phyloP scores from a whole-genome alignment of 2,888 invertebrate genomes.

The Gonocerus acuteangulatus region DNA sequence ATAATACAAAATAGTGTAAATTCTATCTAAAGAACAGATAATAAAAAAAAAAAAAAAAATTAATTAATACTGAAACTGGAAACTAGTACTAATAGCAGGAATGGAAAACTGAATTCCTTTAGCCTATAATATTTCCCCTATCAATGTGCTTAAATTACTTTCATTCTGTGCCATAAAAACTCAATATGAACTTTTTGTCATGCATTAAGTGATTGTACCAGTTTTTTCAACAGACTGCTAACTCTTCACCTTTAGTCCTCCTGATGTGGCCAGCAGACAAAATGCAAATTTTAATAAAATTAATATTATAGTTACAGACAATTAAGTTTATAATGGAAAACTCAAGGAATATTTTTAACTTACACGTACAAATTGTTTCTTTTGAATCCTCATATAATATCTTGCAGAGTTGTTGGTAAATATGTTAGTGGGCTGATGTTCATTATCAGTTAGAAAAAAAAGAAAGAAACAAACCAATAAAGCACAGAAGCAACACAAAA shows the following conservation, averaged over 20 bases:
- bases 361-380: not conserved
- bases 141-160: too few species aligned
- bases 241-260: slow-evolving; percentile 41
- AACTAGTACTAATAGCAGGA: too few species aligned
- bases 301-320: slow-evolving; percentile 3
- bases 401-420: slow-evolving; percentile 33
- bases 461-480: slow-evolving; percentile 9
- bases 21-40: not conserved
- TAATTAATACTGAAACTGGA: slow-evolving; percentile 10
- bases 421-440: slow-evolving; percentile 15
- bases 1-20: not conserved
- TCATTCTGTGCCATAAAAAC: not conserved
- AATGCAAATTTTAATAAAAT: slow-evolving; percentile 27
- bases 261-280: slow-evolving; percentile 38
- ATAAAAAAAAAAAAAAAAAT: not conserved
- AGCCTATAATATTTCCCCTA: too few species aligned
- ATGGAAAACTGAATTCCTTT: too few species aligned
- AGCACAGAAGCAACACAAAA: slow-evolving; percentile 27
- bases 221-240: slow-evolving; percentile 38
- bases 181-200: slow-evolving; percentile 17
- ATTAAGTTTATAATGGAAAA: not conserved
- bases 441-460: not conserved
- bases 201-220: slow-evolving; percentile 27
- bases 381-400: slow-evolving; percentile 9
- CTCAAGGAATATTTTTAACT: not conserved